A percentile compares a stretch with the other conserved stretches of the same genome.
phyloP scores from a whole-genome alignment of 2,888 invertebrate species.

The Resseliella maxima region DNA sequence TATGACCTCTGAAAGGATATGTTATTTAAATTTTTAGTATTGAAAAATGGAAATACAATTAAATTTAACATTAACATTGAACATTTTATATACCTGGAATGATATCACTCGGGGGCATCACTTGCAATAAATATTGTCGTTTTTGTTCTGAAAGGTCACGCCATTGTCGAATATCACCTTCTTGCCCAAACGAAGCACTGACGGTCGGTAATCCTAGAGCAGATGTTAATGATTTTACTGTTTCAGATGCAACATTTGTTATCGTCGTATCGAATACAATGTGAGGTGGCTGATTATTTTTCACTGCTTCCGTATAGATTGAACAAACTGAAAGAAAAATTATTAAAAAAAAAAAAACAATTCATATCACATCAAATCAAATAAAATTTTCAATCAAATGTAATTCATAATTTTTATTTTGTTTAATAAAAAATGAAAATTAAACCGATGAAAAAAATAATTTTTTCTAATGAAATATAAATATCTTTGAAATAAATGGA shows the following conservation, averaged over 20 bases:
- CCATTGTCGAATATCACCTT: slow-evolving; percentile 87
- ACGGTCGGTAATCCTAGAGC: slow-evolving; percentile 85
- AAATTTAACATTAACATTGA: too few relatives aligned
- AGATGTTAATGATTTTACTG: slow-evolving; percentile 84
- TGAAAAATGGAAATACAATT: slow-evolving; percentile 66
- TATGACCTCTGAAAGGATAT: slow-evolving; percentile 68
- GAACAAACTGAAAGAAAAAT: slow-evolving; percentile 73
- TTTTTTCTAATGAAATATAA: too few relatives aligned
- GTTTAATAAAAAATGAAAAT: too few relatives aligned
- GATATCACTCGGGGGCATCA: slow-evolving; percentile 82
- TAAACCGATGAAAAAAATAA: too few relatives aligned
- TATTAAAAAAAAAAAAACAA: not conserved
- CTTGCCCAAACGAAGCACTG: slow-evolving; percentile 86
- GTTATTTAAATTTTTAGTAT: slow-evolving; percentile 76
- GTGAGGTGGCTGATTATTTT: slow-evolving; percentile 77
- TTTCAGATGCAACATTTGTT: slow-evolving; percentile 84
- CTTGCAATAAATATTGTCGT: slow-evolving; percentile 78
- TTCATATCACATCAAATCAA: not conserved
- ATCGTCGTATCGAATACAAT: slow-evolving; percentile 85
- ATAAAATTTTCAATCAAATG: too few relatives aligned
- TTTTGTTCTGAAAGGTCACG: slow-evolving; percentile 77
- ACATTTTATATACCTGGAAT: too few relatives aligned
- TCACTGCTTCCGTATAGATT: slow-evolving; percentile 75
- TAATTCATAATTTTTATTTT: too few relatives aligned
- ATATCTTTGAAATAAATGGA: too few relatives aligned